Percentiles rank a stretch among this genome's conserved stretches.
These are phyloP conservation scores for Aphis craccivora DNA, from an alignment of 1,140 invertebrate genomes.

Conservation along the genomic window DNA sequence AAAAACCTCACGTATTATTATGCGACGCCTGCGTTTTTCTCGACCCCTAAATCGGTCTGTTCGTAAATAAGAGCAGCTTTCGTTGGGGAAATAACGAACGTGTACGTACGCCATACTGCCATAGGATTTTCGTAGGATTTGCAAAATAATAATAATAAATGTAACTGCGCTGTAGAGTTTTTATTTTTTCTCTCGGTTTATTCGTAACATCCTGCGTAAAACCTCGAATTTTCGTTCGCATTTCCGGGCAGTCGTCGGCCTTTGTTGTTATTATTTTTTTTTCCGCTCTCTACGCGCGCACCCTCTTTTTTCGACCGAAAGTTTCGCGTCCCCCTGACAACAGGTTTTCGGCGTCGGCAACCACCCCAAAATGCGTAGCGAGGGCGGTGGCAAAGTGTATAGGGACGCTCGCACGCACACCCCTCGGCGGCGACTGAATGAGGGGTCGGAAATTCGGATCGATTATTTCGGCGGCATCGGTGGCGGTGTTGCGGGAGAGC, in stretches of 20 bases:
- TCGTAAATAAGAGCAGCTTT: neutral
- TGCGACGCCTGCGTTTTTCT: neutral
- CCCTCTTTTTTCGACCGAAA: slow-evolving; percentile 44
- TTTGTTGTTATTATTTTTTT: slow-evolving; percentile 10
- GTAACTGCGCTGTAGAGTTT: neutral
- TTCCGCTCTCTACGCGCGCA: neutral
- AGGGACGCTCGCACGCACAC: neutral
- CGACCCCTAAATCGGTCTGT: neutral
- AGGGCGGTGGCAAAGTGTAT: neutral
- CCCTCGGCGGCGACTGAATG: neutral
- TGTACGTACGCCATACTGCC: too few relatives aligned
- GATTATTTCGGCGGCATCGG: slow-evolving; percentile 44
- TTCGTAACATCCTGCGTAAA: neutral
- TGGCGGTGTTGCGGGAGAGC: neutral
- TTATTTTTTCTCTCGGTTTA: neutral
- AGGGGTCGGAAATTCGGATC: slow-evolving; percentile 35
- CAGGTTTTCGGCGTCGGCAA: slow-evolving; percentile 45
- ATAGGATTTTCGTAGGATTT: neutral
- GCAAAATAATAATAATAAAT: neutral
- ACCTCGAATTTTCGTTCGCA: neutral
- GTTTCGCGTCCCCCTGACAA: slow-evolving; percentile 52
- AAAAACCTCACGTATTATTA: neutral
- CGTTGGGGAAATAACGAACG: neutral
- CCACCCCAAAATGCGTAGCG: neutral
- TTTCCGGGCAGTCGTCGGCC: slow-evolving; percentile 42